Percentiles rank a stretch among this genome's conserved stretches.
Evolutionary conservation across 2,888 invertebrate species (phyloP).

Genomic region (Lamellibrachia columna): DNA sequence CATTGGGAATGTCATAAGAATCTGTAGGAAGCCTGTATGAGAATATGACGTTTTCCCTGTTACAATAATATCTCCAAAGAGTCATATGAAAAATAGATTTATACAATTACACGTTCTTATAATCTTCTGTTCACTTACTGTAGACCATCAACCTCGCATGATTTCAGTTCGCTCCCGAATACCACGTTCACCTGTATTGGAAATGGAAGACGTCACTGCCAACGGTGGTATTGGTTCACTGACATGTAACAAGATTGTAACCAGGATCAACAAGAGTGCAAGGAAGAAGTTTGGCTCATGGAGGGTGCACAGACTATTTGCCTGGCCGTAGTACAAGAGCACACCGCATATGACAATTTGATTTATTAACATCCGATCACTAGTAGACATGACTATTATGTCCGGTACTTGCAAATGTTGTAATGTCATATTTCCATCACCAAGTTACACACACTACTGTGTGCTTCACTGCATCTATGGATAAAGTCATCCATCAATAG

Average conservation of each 20-base stretch:
- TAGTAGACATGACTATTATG: no score
- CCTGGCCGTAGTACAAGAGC: not conserved
- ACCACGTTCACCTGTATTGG: not conserved
- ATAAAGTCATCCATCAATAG: no score
- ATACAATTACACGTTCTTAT: not conserved
- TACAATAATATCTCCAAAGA: not conserved
- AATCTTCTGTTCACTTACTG: not conserved
- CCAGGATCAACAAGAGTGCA: not conserved
- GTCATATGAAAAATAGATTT: not conserved
- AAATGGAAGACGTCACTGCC: not conserved
- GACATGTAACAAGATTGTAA: not conserved
- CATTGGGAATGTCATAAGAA: not conserved
- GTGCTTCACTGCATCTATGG: no score
- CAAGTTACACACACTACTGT: no score
- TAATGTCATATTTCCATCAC: no score
- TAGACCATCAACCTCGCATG: not conserved
- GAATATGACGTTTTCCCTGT: not conserved
- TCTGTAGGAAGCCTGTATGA: not conserved
- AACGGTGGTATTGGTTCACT: not conserved
- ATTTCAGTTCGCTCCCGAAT: not conserved
- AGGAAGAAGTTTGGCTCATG: not conserved
- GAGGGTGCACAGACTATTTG: not conserved
- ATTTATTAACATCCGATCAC: no score
- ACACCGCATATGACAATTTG: not conserved
- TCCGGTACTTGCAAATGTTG: no score